phyloP scores from a whole-genome alignment of 2,797 vertebrate genomes.

The Novumbra hubbsi region DNA sequence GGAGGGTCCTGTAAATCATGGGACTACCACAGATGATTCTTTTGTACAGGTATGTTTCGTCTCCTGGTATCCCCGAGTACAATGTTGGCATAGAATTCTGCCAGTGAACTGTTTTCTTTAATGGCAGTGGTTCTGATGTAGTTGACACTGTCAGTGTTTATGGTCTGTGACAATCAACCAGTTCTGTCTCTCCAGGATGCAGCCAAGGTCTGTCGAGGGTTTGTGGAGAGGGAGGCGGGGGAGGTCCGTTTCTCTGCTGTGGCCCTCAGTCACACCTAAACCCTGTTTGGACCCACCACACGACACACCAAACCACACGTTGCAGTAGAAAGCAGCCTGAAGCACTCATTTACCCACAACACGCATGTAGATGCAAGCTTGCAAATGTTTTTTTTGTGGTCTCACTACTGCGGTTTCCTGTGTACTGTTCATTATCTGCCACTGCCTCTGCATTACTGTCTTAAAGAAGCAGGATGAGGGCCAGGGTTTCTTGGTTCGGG shows the following conservation, averaged over 20 bases:
- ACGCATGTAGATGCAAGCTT: slow-evolving; percentile 41
- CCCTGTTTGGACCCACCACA: slow-evolving; percentile 37
- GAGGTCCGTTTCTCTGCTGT: slow-evolving; percentile 95
- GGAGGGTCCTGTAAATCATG: slow-evolving; percentile 86
- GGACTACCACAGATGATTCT: slow-evolving; percentile 78
- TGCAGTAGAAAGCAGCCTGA: slow-evolving; percentile 16
- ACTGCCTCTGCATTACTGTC: slow-evolving; percentile 36
- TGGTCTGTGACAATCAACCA: no score
- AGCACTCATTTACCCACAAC: slow-evolving; percentile 27
- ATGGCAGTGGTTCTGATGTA: no score
- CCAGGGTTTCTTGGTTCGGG: slow-evolving; percentile 10
- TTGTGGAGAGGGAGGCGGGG: slow-evolving; percentile 87
- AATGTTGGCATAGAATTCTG: no score
- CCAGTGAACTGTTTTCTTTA: no score
- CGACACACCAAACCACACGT: slow-evolving; percentile 29
- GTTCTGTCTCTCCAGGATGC: slow-evolving; percentile 76
- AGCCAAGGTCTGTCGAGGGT: slow-evolving; percentile 87
- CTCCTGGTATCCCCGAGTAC: background rate
- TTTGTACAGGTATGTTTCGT: slow-evolving; percentile 78
- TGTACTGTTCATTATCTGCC: slow-evolving; percentile 10
- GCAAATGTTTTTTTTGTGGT: slow-evolving; percentile 32
- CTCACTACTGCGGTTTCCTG: slow-evolving; percentile 14
- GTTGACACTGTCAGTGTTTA: no score
- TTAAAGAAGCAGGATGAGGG: slow-evolving; percentile 38
- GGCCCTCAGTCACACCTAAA: slow-evolving; percentile 83